Evolutionary conservation across 1,140 invertebrate genomes (phyloP).

Genomic region (Lasioglossum baleicum): DNA sequence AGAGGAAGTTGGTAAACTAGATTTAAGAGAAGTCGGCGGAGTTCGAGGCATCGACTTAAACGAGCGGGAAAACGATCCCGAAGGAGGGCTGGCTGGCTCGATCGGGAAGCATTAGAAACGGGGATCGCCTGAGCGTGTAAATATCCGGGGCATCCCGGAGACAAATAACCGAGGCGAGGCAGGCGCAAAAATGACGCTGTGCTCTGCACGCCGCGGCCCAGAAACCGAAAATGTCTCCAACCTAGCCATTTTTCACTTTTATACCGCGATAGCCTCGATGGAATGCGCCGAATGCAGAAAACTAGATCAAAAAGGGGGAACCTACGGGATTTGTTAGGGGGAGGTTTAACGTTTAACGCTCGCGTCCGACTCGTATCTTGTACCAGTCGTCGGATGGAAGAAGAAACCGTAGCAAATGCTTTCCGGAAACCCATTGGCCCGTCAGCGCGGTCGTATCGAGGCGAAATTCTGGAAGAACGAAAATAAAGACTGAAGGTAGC

Average conservation of each 20-base stretch:
- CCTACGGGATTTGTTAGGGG: too few species aligned
- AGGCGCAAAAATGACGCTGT: neutral
- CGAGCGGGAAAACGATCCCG: conserved; percentile 3
- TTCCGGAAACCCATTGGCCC: conserved; percentile 62
- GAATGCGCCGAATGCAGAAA: conserved; percentile 48
- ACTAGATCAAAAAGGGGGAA: conserved; percentile 45
- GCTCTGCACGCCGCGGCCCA: neutral
- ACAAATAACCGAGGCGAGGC: neutral
- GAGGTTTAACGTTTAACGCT: conserved; percentile 38
- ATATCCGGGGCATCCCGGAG: neutral
- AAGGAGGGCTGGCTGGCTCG: neutral
- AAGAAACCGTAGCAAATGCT: conserved; percentile 62
- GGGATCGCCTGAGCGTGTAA: conserved; percentile 15
- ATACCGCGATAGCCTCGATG: conserved; percentile 22
- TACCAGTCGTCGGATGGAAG: conserved; percentile 44
- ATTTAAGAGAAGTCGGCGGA: neutral
- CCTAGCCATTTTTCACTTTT: conserved; percentile 56
- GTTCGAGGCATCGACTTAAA: conserved; percentile 3
- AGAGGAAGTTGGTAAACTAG: neutral
- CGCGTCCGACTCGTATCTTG: conserved; percentile 47
- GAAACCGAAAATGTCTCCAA: conserved; percentile 43
- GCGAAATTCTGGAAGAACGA: conserved; percentile 61
- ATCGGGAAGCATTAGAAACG: conserved; percentile 17
- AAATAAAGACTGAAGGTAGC: conserved; percentile 51
- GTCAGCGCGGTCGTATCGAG: conserved; percentile 49